Evolutionary conservation across 2,888 invertebrate species (phyloP).

Genomic region (Sthenelais limicola): DNA sequence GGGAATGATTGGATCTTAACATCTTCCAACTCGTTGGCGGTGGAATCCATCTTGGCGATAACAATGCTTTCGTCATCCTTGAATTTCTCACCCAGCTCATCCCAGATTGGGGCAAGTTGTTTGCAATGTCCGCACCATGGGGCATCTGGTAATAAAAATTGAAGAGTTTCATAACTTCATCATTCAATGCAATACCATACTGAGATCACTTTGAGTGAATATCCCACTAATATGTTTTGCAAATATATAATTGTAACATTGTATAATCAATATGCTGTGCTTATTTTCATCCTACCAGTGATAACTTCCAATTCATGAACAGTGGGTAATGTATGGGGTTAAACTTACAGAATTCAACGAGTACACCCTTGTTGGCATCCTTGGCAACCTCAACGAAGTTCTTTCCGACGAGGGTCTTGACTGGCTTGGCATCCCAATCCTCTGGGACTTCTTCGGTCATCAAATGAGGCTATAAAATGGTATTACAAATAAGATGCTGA

Average conservation of each 20-base stretch:
- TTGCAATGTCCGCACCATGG: constrained; percentile 99
- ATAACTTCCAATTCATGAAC: too few relatives aligned
- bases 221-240: too few relatives aligned
- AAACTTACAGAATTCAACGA: constrained; percentile 94
- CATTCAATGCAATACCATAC: too few relatives aligned
- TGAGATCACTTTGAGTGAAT: too few relatives aligned
- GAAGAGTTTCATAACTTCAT: too few relatives aligned
- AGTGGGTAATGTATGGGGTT: too few relatives aligned
- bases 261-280: too few relatives aligned
- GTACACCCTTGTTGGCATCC: constrained; percentile 89
- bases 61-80: constrained; percentile 84
- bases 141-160: constrained; percentile 77
- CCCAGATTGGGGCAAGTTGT: constrained; percentile 96
- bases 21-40: constrained; percentile 96
- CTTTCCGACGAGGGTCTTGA: constrained; percentile 92
- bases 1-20: constrained; percentile 91
- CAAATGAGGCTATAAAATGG: constrained; percentile 82
- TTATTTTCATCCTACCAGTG: too few relatives aligned
- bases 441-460: constrained; percentile 94
- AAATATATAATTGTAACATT: too few relatives aligned
- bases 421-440: constrained; percentile 96
- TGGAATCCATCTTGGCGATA: constrained; percentile 99
- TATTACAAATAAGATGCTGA: too few relatives aligned
- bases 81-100: constrained; percentile 94
- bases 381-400: constrained; percentile 96